Evolutionary conservation across 1,140 invertebrate genomes (phyloP).

Genomic region (Hirudo medicinalis): DNA sequence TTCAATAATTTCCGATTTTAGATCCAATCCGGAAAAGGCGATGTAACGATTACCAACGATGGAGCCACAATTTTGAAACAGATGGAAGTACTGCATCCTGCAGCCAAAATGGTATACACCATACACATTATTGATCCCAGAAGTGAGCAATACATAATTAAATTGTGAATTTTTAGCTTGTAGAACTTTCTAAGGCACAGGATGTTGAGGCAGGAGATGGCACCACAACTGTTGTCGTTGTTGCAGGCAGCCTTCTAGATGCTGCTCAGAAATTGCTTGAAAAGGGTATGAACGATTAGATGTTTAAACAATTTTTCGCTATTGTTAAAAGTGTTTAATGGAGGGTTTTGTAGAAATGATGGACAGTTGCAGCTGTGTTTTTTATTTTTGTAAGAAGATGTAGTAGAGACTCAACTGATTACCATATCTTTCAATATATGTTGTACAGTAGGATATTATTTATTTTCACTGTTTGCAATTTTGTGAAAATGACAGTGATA

Average conservation of each 20-base stretch:
- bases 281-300: constrained; percentile 48
- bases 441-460: too few relatives aligned
- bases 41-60: constrained; percentile 99
- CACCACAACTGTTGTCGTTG: constrained; percentile 89
- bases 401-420: too few relatives aligned
- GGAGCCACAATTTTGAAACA: constrained; percentile 98
- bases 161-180: constrained; percentile 58
- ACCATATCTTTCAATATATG: too few relatives aligned
- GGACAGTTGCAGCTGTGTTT: too few relatives aligned
- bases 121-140: background rate
- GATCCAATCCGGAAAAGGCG: constrained; percentile 91
- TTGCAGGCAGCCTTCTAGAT: constrained; percentile 86
- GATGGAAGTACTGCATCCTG: constrained; percentile 96
- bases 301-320: background rate
- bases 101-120: constrained; percentile 84
- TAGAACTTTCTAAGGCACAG: constrained; percentile 94
- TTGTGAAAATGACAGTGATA: too few relatives aligned
- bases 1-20: constrained; percentile 28
- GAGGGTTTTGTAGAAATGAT: too few relatives aligned
- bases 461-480: too few relatives aligned
- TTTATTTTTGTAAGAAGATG: too few relatives aligned
- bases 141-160: background rate
- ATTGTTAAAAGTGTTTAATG: background rate
- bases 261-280: constrained; percentile 79
- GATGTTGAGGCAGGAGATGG: constrained; percentile 98